These are phyloP conservation scores for Mesitornis unicolor DNA, from an alignment of 2,113 vertebrate genomes.

Conservation along the genomic window DNA sequence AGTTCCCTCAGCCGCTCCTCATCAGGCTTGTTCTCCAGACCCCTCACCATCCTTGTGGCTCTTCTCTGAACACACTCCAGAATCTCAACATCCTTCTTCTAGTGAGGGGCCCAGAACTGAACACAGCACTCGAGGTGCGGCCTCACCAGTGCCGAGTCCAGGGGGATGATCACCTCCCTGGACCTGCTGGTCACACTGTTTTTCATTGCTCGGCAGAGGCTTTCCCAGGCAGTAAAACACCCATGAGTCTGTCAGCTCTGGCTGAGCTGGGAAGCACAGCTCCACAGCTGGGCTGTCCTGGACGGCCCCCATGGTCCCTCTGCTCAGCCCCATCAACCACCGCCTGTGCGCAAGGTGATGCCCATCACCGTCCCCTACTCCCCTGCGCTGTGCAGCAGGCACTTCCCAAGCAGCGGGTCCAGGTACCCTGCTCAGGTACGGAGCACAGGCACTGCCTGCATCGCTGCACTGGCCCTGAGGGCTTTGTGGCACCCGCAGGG, in stretches of 20 bases:
- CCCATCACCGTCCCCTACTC: fast-evolving
- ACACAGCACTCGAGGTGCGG: too few relatives aligned
- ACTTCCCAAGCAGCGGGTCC: background rate
- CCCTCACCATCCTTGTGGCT: too few relatives aligned
- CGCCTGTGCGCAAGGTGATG: background rate
- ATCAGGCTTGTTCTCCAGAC: too few relatives aligned
- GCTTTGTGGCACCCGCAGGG: fast-evolving
- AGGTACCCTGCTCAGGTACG: fast-evolving
- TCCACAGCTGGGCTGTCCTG: background rate
- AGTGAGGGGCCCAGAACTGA: too few relatives aligned
- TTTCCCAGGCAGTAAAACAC: background rate
- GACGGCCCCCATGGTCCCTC: background rate
- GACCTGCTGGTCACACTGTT: too few relatives aligned
- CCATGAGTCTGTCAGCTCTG: background rate
- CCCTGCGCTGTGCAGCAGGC: background rate
- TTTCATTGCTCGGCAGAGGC: background rate
- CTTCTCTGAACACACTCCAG: too few relatives aligned
- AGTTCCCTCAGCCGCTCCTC: too few relatives aligned
- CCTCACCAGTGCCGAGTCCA: too few relatives aligned
- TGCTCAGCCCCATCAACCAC: background rate
- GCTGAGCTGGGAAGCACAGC: background rate
- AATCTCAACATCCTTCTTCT: too few relatives aligned
- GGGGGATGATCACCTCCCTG: too few relatives aligned
- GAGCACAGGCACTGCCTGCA: background rate
- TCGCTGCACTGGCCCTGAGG: background rate